phyloP scores from a whole-genome alignment of 2,113 vertebrate genomes.

The Trematomus loennbergii region DNA sequence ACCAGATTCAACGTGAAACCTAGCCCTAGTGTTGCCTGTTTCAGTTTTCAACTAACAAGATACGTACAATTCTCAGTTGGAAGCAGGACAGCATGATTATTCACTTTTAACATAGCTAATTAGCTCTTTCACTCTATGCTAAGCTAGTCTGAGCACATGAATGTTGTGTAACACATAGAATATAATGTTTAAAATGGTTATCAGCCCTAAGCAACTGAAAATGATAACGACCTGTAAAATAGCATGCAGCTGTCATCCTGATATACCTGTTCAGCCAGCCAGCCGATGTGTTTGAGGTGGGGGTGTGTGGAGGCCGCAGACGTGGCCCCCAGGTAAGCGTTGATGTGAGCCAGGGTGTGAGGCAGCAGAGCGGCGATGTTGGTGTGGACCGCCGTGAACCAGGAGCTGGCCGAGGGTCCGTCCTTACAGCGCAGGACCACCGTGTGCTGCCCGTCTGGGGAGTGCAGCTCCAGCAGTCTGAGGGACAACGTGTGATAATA shows the following conservation, averaged over 20 bases:
- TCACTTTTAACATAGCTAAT: not conserved
- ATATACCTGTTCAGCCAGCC: constrained; percentile 95
- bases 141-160: not conserved
- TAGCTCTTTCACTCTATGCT: not conserved
- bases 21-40: too few relatives aligned
- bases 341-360: constrained; percentile 92
- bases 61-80: too few relatives aligned
- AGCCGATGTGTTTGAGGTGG: constrained; percentile 94
- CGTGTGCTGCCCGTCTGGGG: constrained; percentile 93
- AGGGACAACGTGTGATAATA: too few relatives aligned
- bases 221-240: not conserved
- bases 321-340: constrained; percentile 87
- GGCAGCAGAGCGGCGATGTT: constrained; percentile 95
- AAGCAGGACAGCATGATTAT: too few relatives aligned
- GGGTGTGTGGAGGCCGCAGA: constrained; percentile 79
- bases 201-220: not conserved
- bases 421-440: constrained; percentile 96
- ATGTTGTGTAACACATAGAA: not conserved
- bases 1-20: too few relatives aligned
- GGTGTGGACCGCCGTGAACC: constrained; percentile 95
- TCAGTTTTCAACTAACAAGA: too few relatives aligned
- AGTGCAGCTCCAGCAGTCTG: constrained; percentile 96
- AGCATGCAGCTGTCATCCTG: not conserved
- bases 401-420: constrained; percentile 89
- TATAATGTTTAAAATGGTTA: not conserved